Conservation (phyloP, 2,113 vertebrate genomes). For the Delphinus delphis region DNA sequence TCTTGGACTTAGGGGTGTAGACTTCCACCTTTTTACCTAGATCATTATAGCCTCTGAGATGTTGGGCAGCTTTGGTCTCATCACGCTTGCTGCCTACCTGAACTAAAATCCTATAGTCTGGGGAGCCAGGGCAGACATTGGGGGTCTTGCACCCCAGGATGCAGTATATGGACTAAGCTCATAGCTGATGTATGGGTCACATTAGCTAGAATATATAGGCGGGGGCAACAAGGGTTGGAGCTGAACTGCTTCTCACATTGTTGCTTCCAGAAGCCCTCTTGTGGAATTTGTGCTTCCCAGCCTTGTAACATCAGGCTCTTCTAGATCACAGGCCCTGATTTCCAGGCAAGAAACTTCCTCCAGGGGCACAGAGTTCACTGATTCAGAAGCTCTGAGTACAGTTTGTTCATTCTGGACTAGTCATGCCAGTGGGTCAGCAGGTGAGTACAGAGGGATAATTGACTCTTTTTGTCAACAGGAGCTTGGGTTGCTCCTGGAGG, state of each 20-base stretch:
- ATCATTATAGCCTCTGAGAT: neutral
- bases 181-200: neutral
- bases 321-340: neutral
- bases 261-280: neutral
- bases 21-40: neutral
- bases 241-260: neutral
- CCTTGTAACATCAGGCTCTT: neutral
- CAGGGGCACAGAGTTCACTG: neutral
- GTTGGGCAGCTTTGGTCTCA: neutral
- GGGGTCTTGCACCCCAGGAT: neutral
- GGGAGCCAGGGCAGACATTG: neutral
- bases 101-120: neutral
- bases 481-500: neutral
- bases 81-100: neutral
- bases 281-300: neutral
- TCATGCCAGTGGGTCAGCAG: neutral
- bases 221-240: neutral
- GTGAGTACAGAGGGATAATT: neutral
- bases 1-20: neutral
- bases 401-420: neutral
- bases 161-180: neutral
- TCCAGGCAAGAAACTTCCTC: neutral
- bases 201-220: neutral
- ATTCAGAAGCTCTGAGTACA: neutral
- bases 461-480: neutral